Base-by-base conservation (phyloP, 1,140 invertebrate genomes). In the Temnothorax longispinosus region DNA sequence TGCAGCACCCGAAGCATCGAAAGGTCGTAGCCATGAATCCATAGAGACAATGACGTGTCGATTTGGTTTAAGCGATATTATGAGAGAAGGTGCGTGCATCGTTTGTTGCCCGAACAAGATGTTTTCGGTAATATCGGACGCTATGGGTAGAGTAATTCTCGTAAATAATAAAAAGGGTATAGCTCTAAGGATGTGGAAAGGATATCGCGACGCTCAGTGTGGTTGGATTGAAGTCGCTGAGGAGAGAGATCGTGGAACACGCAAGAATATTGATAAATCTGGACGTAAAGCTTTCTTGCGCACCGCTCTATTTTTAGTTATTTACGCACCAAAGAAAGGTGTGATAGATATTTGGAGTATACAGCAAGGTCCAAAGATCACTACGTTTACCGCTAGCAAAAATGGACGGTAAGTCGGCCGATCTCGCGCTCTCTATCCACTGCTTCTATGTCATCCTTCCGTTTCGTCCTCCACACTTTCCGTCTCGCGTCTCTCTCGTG, bases 151-250 rank as follows among this genome's bases (percentile, higher is more conserved):
- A 90, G 97, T 99, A 0, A 96, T 97, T 67, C 95, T 99, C 3
- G 93, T 99, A 18, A 98, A 99, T 95, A 97, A 98, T 35, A 96
- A 96, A 54, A 97, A 96, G 92, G 98, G 98, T 10, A 96, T 98
- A 76, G 97, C 97, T 27, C 93, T 99, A 27, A 96, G 98, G 84
- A 97, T 99, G 94, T 99, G 98, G 96, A 99, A 99, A 96, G 99
- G 98, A 11, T 99, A 99, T 93, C 96, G 99, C 82, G 98, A 99
- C 95, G 98, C 99, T 10, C 98, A 99, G 93, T 98, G 98, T 95
- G 97, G 97, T 8, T 99, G 99, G 97, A 95, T 99, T 58, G 97
- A 98, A 95, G 97, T 97, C 52, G 93, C 96, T 8, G 97, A 98
- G 92, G 97, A 97, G 88, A 96, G 96, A 54, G 91, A 93, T 88